Evolutionary conservation across 2,797 vertebrate species (phyloP).

Genomic region (Myotis vivesi): DNA sequence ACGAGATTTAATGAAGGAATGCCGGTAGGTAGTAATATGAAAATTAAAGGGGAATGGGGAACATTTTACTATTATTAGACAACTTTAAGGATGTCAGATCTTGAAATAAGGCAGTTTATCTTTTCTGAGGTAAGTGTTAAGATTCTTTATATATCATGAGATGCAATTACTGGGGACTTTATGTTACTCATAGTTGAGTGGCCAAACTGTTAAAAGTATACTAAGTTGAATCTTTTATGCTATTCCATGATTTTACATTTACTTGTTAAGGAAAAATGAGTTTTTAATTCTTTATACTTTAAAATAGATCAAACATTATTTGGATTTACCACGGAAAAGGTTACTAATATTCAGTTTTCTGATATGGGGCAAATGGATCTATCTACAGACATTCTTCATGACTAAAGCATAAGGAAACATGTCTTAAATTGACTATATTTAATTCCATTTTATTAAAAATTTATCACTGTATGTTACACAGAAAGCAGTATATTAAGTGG

Average conservation of each 20-base stretch:
- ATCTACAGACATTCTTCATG: background rate
- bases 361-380: background rate
- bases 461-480: background rate
- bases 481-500: background rate
- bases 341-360: background rate
- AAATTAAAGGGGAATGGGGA: background rate
- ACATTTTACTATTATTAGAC: background rate
- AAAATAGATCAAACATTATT: background rate
- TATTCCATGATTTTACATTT: background rate
- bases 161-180: background rate
- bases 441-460: background rate
- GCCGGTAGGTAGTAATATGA: background rate
- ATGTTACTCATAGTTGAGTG: background rate
- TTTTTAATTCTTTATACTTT: slow-evolving; percentile 19
- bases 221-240: background rate
- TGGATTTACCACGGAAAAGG: background rate
- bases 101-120: background rate
- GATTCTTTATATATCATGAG: background rate
- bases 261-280: background rate
- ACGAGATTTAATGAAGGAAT: background rate
- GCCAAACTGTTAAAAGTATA: background rate
- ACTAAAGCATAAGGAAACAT: background rate
- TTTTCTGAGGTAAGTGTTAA: background rate
- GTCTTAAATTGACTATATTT: background rate
- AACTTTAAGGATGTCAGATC: background rate